Conservation (phyloP, 2,113 vertebrate genomes). For the Ursus arctos region DNA sequence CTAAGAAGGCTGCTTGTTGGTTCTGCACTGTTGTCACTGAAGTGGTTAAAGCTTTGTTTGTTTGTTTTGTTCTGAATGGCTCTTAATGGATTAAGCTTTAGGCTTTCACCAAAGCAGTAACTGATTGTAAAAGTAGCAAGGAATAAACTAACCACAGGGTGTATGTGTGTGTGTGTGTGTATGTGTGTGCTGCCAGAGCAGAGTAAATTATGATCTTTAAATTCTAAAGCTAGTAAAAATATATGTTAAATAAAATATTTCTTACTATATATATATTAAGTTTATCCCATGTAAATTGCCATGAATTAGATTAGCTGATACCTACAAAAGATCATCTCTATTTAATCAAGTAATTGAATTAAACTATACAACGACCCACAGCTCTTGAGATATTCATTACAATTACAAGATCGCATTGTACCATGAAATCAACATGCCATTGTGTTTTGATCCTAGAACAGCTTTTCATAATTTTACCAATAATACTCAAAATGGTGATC, state of each 20-base stretch:
- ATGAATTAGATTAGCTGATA: slow-evolving; percentile 48
- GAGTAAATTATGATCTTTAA: slow-evolving; percentile 59
- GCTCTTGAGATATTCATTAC: slow-evolving; percentile 69
- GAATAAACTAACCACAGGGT: slow-evolving; percentile 85
- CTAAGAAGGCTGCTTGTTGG: slow-evolving; percentile 88
- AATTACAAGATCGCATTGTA: slow-evolving; percentile 44
- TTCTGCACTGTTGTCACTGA: slow-evolving; percentile 90
- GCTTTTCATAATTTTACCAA: slow-evolving; percentile 65
- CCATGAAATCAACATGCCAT: slow-evolving; percentile 65
- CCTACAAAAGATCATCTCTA: slow-evolving; percentile 59
- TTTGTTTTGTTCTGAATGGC: slow-evolving; percentile 93
- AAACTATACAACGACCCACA: slow-evolving; percentile 68
- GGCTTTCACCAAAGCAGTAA: slow-evolving; percentile 90
- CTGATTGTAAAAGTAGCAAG: slow-evolving; percentile 89
- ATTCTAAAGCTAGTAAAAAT: slow-evolving; percentile 52
- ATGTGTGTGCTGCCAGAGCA: background rate
- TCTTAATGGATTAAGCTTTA: slow-evolving; percentile 93
- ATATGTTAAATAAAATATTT: slow-evolving; percentile 59
- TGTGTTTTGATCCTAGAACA: slow-evolving; percentile 70
- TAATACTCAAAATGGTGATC: slow-evolving; percentile 65
- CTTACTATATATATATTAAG: slow-evolving; percentile 38
- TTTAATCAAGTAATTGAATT: slow-evolving; percentile 77
- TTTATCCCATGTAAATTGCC: background rate
- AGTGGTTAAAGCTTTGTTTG: slow-evolving; percentile 93
- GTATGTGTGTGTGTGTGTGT: slow-evolving; percentile 7